Conservation (phyloP, 2,113 vertebrate species). For the Neotoma lepida region DNA sequence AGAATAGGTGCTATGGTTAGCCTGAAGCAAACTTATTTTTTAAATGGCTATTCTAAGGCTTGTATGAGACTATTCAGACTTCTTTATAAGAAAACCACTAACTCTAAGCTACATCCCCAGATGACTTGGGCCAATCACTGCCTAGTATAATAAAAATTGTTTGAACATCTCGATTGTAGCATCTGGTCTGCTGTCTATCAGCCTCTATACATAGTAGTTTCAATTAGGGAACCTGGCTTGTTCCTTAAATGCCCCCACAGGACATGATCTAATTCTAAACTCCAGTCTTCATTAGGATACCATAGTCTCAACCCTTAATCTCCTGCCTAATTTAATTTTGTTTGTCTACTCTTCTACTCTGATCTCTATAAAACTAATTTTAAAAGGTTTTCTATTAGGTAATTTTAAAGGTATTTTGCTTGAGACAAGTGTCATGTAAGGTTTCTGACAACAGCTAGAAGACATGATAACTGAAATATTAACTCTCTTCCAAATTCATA, state of each 20-base stretch:
- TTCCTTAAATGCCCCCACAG: slow-evolving; percentile 55
- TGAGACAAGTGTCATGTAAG: neutral
- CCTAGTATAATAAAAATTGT: slow-evolving; percentile 34
- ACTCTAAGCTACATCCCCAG: neutral
- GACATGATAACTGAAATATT: neutral
- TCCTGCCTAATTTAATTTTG: slow-evolving; percentile 81
- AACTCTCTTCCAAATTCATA: neutral
- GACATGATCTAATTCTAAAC: slow-evolving; percentile 81
- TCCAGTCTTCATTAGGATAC: slow-evolving; percentile 68
- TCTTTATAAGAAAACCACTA: neutral
- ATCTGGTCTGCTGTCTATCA: slow-evolving; percentile 21
- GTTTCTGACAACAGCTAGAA: neutral
- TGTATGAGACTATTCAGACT: neutral
- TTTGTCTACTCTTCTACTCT: slow-evolving; percentile 56
- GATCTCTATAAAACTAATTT: slow-evolving; percentile 70
- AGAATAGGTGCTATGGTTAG: neutral
- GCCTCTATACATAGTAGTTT: slow-evolving; percentile 56
- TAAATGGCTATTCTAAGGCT: neutral
- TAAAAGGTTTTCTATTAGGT: neutral
- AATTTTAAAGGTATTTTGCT: neutral
- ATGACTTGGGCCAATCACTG: neutral
- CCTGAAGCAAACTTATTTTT: slow-evolving; percentile 22
- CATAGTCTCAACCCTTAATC: slow-evolving; percentile 70
- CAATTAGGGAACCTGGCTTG: slow-evolving; percentile 57
- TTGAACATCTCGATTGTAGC: slow-evolving; percentile 56